These are phyloP conservation scores for Conger conger DNA, from an alignment of 2,113 vertebrate species.

Conservation along the genomic window DNA sequence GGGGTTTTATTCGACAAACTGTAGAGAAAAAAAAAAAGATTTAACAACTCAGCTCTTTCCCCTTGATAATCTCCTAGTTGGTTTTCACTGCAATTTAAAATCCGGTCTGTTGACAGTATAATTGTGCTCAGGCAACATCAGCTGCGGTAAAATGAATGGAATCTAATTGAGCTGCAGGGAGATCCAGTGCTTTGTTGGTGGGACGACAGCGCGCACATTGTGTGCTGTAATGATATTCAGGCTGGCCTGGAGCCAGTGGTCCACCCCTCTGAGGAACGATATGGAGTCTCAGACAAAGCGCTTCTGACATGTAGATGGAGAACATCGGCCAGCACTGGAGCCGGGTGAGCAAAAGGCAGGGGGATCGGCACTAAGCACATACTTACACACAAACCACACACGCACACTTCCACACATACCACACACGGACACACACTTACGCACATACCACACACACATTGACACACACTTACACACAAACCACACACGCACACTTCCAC, in stretches of 20 bases:
- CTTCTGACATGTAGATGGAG: neutral
- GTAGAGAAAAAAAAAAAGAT: neutral
- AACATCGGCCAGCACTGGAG: neutral
- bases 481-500: neutral
- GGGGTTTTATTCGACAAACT: neutral
- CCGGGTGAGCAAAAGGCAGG: neutral
- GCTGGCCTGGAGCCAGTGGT: neutral
- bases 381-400: neutral
- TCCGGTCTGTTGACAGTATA: neutral
- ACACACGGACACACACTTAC: neutral
- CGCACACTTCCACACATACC: neutral
- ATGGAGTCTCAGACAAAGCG: neutral
- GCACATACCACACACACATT: neutral
- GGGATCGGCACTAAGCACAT: neutral
- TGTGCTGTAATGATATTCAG: neutral
- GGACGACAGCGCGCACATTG: neutral
- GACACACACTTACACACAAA: no score
- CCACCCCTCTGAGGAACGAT: neutral
- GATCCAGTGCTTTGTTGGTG: neutral
- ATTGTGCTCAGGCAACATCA: neutral
- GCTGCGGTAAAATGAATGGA: neutral
- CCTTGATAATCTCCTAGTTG: no score
- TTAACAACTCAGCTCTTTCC: neutral
- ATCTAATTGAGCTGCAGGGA: neutral
- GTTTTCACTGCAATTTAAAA: no score